A percentile compares a stretch with the other conserved stretches of the same genome.
These are phyloP conservation scores for Laticauda colubrina DNA, from an alignment of 2,113 vertebrate genomes.

Conservation along the genomic window DNA sequence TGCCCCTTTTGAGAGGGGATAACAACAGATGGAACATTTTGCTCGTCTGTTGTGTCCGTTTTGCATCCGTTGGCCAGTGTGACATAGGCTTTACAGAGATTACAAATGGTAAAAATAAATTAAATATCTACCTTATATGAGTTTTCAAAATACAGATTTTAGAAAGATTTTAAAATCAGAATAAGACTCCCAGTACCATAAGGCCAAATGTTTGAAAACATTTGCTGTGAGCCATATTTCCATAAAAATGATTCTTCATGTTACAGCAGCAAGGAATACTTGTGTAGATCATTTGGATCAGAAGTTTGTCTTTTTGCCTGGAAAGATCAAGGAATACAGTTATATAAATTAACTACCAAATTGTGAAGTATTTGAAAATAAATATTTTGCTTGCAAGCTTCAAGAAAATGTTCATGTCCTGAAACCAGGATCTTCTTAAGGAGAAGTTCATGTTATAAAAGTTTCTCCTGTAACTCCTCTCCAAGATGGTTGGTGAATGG, in stretches of 20 bases:
- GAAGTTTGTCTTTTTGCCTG: neutral
- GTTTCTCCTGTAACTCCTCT: neutral
- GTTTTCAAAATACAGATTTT: neutral
- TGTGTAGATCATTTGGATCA: neutral
- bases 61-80: too few relatives aligned
- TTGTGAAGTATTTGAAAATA: neutral
- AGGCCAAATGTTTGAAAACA: neutral
- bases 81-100: too few relatives aligned
- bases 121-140: neutral
- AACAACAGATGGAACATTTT: too few relatives aligned
- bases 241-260: neutral
- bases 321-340: neutral
- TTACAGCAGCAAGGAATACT: neutral
- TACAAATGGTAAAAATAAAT: neutral
- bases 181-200: neutral
- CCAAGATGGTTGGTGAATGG: neutral
- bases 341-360: neutral
- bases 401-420: neutral
- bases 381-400: neutral
- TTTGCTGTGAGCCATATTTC: neutral
- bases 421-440: neutral
- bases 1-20: too few relatives aligned
- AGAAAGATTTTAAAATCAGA: neutral
- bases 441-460: neutral
- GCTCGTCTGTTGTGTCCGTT: too few relatives aligned